Conservation (phyloP, 2,113 vertebrate species). For the Poeciliopsis prolifica region DNA sequence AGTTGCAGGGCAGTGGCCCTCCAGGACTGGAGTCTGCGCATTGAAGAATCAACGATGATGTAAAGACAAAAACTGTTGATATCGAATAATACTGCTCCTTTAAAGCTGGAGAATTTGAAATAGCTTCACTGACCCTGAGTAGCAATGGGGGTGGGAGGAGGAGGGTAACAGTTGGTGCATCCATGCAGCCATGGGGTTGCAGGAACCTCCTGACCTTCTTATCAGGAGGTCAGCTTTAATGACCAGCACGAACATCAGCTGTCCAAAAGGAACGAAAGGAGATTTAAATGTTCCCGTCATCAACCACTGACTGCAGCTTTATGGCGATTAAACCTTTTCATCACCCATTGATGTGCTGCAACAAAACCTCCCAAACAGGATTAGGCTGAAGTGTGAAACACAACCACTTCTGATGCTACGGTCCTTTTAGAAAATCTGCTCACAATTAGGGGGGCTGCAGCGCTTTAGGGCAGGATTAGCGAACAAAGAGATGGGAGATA, state of each 20-base stretch:
- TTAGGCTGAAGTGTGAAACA: conserved; percentile 61
- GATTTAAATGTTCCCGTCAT: conserved; percentile 11
- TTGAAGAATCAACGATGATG: too few species aligned
- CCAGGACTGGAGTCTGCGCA: too few species aligned
- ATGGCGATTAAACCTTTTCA: conserved; percentile 50
- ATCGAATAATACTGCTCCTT: neutral
- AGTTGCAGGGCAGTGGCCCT: too few species aligned
- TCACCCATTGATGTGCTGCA: conserved; percentile 50
- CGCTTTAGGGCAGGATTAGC: conserved; percentile 68
- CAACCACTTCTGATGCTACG: conserved; percentile 51
- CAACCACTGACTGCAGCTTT: conserved; percentile 41
- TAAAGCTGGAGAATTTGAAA: neutral
- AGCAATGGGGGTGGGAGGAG: neutral
- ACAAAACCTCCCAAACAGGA: conserved; percentile 67
- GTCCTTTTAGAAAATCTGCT: conserved; percentile 61
- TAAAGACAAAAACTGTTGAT: too few species aligned
- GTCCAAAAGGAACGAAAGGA: conserved; percentile 18
- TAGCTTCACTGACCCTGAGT: neutral
- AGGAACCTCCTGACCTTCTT: conserved; percentile 30
- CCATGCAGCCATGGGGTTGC: neutral
- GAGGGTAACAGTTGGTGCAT: neutral
- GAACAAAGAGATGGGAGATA: conserved; percentile 72
- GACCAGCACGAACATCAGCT: conserved; percentile 18
- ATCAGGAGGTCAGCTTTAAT: conserved; percentile 36
- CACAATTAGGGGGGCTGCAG: conserved; percentile 47